Base-by-base conservation (phyloP, 1,140 invertebrate species). In the Drosophila lowei region DNA sequence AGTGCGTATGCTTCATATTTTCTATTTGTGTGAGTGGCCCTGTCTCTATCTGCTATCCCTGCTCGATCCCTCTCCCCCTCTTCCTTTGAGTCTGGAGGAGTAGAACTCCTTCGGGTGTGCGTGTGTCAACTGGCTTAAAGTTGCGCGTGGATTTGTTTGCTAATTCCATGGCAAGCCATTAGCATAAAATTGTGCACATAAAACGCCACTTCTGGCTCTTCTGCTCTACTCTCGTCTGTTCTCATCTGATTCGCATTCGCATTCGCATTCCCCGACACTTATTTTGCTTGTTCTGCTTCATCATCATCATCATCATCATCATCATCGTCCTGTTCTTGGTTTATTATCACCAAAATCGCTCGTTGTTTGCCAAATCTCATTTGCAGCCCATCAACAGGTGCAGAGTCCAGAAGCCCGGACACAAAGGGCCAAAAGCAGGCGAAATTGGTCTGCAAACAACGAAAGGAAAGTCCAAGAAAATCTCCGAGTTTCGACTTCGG, bases 371-470 rank as follows among this genome's bases (percentile, higher is more conserved):
- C 57, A 46, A 44, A 60, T 71, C 67, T 81, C 77, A 72, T 5
- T 25, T 77, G 56, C 67, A 80, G 78, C 77, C 62, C 78, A 67
- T 81, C 72, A 81, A 84, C 79, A 85, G 80, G 79, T 85, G 76
- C 66, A 65, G 42, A 23, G 16, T 1, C 38, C 16, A 11, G 13
- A 25, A 4, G 21, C 25, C 6, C 46, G 44, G 28, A 41, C 25
- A 41, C 61, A 67, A 77, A 73, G 76, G 68, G 53, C 50, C 60
- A 77, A 81, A 83, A 5, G 23, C 4, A 25, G 23, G 23, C 23
- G 4, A 25, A 25, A 25, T 25, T 25, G 23, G 23, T 5, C 3
- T 2, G 3, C 23, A 23, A 23, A 23, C 23, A 23, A 23, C 4
- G 23, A 23, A 23, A 5, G 21, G 21, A 23, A 23, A 23, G 21